A percentile compares a stretch with the other conserved stretches of the same genome.
Conservation (phyloP, 2,888 invertebrate genomes). For the Matsumyia berberina region DNA sequence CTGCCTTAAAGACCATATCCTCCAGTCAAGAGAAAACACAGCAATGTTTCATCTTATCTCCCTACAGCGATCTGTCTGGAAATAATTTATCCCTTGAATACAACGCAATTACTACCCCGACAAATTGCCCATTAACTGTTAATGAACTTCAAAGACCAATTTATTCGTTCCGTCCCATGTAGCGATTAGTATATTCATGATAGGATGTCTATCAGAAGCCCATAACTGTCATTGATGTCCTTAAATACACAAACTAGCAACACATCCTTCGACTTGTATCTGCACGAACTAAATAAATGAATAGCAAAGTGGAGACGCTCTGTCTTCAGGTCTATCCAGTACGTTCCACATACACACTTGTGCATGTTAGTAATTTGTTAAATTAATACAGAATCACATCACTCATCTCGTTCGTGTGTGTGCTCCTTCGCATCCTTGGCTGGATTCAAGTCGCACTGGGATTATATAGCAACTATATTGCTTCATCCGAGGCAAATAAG, state of each 20-base stretch:
- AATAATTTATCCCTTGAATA: constrained; percentile 38
- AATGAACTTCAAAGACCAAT: constrained; percentile 56
- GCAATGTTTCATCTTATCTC: not conserved
- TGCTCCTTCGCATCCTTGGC: constrained; percentile 6
- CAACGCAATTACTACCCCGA: constrained; percentile 34
- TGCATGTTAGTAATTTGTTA: constrained; percentile 22
- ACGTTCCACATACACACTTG: not conserved
- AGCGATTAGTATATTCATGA: constrained; percentile 37
- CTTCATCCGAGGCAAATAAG: constrained; percentile 25
- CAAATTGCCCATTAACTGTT: constrained; percentile 62
- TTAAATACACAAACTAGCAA: constrained; percentile 5
- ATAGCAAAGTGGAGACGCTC: constrained; percentile 7
- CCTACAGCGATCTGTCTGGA: not conserved
- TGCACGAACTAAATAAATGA: constrained; percentile 15
- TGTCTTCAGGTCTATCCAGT: constrained; percentile 12
- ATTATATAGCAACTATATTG: constrained; percentile 10
- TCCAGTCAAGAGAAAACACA: not conserved
- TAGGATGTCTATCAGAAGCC: constrained; percentile 27
- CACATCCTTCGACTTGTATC: not conserved
- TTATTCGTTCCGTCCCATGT: constrained; percentile 28
- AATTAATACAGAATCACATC: constrained; percentile 35
- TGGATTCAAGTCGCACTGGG: constrained; percentile 36
- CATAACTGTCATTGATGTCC: constrained; percentile 40
- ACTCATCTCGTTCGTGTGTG: constrained; percentile 3
- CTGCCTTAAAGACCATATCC: constrained; percentile 6